Evolutionary conservation across 2,113 vertebrate genomes (phyloP).

Genomic region (Phalacrocorax aristotelis): DNA sequence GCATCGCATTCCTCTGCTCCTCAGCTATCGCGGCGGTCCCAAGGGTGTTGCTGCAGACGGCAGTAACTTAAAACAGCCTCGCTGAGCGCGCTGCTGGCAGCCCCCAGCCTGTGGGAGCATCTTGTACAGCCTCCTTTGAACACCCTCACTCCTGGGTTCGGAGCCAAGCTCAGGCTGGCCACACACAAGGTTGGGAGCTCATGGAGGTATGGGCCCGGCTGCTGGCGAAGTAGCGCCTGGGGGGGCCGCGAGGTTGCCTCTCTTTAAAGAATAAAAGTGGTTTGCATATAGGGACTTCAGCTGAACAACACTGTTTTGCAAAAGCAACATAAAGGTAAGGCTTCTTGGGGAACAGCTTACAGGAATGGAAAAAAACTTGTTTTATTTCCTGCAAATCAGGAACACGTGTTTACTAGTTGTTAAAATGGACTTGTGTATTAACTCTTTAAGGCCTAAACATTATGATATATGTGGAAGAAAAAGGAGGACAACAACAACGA

Average conservation of each 20-base stretch:
- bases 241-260: neutral
- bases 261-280: neutral
- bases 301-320: neutral
- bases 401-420: neutral
- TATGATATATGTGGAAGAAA: neutral
- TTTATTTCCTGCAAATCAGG: conserved; percentile 32
- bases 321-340: neutral
- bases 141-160: neutral
- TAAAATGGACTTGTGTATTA: neutral
- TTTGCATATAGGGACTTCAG: neutral
- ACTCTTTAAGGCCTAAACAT: neutral
- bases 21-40: neutral
- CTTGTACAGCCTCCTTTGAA: neutral
- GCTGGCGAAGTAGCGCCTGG: neutral
- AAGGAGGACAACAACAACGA: rapidly evolving
- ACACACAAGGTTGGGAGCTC: neutral
- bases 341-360: neutral
- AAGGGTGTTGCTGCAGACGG: neutral
- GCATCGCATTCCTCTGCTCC: neutral
- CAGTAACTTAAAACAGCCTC: neutral
- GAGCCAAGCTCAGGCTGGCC: neutral
- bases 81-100: neutral
- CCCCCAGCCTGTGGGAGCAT: neutral
- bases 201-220: neutral
- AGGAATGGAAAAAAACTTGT: neutral